Conservation (phyloP, 1,140 invertebrate species). For the Ceratitis capitata region DNA sequence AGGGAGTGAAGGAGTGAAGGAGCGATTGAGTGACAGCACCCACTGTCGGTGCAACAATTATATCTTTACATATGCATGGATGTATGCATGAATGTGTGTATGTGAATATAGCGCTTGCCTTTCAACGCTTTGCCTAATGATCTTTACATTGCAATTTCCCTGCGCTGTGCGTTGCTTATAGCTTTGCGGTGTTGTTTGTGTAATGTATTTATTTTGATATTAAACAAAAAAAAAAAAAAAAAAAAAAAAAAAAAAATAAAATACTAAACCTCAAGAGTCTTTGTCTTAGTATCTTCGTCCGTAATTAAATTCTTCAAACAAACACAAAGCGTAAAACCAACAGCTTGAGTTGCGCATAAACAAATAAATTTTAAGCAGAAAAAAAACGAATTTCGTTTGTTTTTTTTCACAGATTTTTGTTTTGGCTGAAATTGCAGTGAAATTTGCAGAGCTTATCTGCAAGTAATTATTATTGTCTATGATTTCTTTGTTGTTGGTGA, state of each 20-base stretch:
- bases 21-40: neutral
- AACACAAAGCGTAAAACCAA: neutral
- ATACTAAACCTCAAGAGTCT: neutral
- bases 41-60: neutral
- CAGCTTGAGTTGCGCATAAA: neutral
- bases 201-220: neutral
- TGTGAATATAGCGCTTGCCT: neutral
- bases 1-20: too few species aligned
- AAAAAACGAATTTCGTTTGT: neutral
- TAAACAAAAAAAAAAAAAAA: too few species aligned
- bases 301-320: constrained; percentile 6
- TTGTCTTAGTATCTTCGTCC: neutral
- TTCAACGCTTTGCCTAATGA: neutral
- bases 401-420: neutral
- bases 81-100: neutral
- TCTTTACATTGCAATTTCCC: neutral
- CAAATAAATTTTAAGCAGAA: neutral
- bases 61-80: neutral
- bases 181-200: neutral
- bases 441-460: neutral
- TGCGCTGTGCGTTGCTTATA: neutral
- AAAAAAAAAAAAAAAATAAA: neutral
- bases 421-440: neutral
- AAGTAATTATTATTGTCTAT: neutral
- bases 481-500: neutral